Base-by-base conservation (phyloP, 53 echinoderm and acorn worm genomes). In the Temnopleurus reevesii region DNA sequence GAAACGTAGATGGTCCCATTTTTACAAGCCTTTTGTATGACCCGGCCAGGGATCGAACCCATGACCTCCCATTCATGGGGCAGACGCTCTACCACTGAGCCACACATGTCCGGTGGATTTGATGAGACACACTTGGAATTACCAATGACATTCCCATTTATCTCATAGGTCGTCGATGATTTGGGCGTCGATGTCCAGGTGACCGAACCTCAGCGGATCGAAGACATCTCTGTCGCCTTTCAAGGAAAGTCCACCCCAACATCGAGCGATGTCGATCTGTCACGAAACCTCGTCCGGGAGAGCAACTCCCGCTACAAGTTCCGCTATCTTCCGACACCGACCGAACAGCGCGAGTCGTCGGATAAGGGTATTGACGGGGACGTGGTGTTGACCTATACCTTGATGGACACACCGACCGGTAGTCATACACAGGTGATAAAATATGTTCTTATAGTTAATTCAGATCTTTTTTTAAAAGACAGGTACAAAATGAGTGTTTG, bases 401-500 rank as follows among this genome's bases (percentile, higher is more conserved):
- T 99, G 77, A 63, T 89, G 17, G 95, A 95, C 81, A 71, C 93
- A 12, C 76, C 79, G 9, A 83, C 86, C 33, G 96, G 96, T 10
- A 96, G 96, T 56, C 94, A 96, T 55, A 93, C 96, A 49, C 94
- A 96, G 93, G 96, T 94, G 35, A 79, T n/a, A n/a, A n/a, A n/a
- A n/a, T n/a, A n/a, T n/a, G n/a, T n/a, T n/a, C n/a, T n/a, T n/a
- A n/a, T n/a, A n/a, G n/a, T n/a, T n/a, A n/a, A n/a, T n/a, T n/a
- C n/a, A n/a, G n/a, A n/a, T n/a, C n/a, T n/a, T n/a, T n/a, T n/a
- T n/a, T n/a, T n/a, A n/a, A n/a, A n/a, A n/a, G n/a, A n/a, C n/a
- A n/a, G n/a, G n/a, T n/a, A n/a, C n/a, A n/a, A n/a, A n/a, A n/a
- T n/a, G n/a, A n/a, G n/a, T n/a, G n/a, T n/a, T n/a, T n/a, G n/a